Conservation (phyloP, 2,113 vertebrate genomes). For the Misgurnus anguillicaudatus region DNA sequence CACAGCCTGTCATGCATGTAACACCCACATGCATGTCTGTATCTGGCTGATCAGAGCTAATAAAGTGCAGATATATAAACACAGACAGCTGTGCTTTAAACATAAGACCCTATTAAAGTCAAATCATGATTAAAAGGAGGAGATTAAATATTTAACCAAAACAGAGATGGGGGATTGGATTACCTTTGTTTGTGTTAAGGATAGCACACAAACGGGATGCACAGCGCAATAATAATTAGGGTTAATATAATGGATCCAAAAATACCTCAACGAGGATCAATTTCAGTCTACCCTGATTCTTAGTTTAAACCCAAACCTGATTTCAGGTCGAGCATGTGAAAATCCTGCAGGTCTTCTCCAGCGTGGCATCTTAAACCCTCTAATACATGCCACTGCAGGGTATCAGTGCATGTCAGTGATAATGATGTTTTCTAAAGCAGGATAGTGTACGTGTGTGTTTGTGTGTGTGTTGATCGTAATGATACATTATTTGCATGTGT, state of each 20-base stretch:
- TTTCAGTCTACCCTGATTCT: no score
- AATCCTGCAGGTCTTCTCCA: constrained; percentile 31
- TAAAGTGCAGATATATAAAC: constrained; percentile 23
- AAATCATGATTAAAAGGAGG: constrained; percentile 17
- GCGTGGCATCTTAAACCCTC: constrained; percentile 29
- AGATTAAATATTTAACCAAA: constrained; percentile 22
- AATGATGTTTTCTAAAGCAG: constrained; percentile 44
- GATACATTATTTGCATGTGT: constrained; percentile 41
- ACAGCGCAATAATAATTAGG: constrained; percentile 23
- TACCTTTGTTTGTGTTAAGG: constrained; percentile 21
- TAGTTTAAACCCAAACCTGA: constrained; percentile 12
- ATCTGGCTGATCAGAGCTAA: constrained; percentile 36
- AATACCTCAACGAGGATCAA: neutral
- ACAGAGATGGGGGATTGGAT: constrained; percentile 8
- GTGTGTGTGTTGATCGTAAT: constrained; percentile 41
- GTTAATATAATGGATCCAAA: neutral
- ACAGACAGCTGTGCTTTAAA: constrained; percentile 17
- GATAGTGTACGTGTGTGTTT: constrained; percentile 6
- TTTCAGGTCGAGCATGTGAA: neutral
- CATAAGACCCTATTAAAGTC: constrained; percentile 29
- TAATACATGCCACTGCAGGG: neutral
- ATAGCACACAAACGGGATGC: neutral
- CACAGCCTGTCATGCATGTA: constrained; percentile 24
- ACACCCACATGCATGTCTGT: constrained; percentile 33
- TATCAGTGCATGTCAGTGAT: constrained; percentile 9